These are phyloP conservation scores for Balanococcus diminutus DNA, from an alignment of 2,888 invertebrate species.

Conservation along the genomic window DNA sequence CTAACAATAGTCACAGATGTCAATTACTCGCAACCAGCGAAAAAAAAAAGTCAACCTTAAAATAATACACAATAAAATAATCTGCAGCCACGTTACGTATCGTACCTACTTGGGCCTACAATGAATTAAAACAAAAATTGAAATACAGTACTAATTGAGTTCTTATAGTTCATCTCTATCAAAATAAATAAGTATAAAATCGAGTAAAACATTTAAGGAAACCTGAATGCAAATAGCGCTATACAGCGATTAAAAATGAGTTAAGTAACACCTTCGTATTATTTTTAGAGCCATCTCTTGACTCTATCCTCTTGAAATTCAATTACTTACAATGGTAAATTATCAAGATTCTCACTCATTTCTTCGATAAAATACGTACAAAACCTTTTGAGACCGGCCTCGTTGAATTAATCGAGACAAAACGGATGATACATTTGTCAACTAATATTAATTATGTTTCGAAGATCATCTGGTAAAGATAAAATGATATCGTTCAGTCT, in stretches of 20 bases:
- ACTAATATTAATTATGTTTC: conserved; percentile 67
- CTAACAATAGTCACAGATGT: background rate
- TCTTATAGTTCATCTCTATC: background rate
- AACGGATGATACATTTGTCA: conserved; percentile 37
- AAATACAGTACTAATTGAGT: background rate
- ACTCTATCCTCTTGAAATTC: background rate
- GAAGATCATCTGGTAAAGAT: conserved; percentile 85
- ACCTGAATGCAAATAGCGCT: background rate
- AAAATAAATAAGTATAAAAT: background rate
- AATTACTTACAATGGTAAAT: background rate
- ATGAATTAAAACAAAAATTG: conserved; percentile 6
- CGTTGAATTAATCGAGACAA: background rate
- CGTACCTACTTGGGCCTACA: background rate
- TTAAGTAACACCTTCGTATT: background rate
- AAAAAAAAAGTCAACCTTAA: background rate
- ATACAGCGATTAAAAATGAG: background rate
- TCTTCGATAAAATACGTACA: background rate
- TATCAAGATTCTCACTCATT: background rate
- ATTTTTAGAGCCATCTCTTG: background rate
- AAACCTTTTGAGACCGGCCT: background rate
- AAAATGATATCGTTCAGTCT: conserved; percentile 78
- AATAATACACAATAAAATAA: conserved; percentile 26
- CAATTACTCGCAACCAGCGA: background rate
- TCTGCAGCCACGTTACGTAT: background rate
- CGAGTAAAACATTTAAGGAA: background rate